phyloP scores from a whole-genome alignment of 2,113 vertebrate genomes.

The Hyla sarda region DNA sequence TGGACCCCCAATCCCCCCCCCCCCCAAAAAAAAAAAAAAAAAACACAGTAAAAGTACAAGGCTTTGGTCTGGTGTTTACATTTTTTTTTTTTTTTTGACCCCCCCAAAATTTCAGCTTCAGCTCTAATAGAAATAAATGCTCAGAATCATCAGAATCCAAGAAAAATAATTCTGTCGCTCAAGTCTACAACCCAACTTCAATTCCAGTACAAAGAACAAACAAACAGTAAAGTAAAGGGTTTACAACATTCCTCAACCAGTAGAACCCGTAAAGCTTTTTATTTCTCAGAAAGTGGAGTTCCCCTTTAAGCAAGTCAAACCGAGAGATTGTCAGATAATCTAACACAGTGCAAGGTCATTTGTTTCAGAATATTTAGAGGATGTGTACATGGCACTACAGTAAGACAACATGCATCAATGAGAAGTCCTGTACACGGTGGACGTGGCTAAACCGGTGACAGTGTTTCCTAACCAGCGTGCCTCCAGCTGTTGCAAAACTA shows the following conservation, averaged over 20 bases:
- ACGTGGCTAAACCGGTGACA: too few relatives aligned
- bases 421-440: background rate
- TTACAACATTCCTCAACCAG: background rate
- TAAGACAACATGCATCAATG: background rate
- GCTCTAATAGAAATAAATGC: background rate
- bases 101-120: too few relatives aligned
- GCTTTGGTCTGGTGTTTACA: too few relatives aligned
- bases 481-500: too few relatives aligned
- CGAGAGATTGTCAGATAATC: background rate
- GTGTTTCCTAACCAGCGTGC: too few relatives aligned
- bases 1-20: too few relatives aligned
- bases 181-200: too few relatives aligned
- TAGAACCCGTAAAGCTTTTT: background rate
- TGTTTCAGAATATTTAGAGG: background rate
- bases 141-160: too few relatives aligned
- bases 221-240: background rate
- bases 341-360: background rate
- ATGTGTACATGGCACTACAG: background rate
- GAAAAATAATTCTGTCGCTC: too few relatives aligned
- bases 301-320: background rate
- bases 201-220: background rate
- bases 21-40: too few relatives aligned
- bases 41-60: too few relatives aligned
- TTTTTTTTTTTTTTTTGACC: too few relatives aligned
- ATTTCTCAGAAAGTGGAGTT: background rate